Evolutionary conservation across 2,113 vertebrate species (phyloP).

Genomic region (Cryptomyrus ogoouensis): DNA sequence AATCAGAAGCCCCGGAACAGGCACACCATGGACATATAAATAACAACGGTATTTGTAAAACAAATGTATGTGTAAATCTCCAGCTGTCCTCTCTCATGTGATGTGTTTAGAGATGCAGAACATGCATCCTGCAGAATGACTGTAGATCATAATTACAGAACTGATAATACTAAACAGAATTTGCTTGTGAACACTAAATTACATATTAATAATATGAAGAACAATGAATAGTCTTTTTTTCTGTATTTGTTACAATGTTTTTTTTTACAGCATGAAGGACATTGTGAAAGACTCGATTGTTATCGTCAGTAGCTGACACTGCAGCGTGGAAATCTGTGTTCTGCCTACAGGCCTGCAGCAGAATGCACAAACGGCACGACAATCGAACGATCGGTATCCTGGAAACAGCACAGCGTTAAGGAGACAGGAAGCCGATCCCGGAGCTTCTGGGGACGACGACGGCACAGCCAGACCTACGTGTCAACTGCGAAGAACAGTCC

Average conservation of each 20-base stretch:
- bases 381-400: not conserved
- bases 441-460: not conserved
- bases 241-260: not conserved
- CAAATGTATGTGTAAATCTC: not conserved
- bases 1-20: not conserved
- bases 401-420: not conserved
- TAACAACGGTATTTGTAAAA: not conserved
- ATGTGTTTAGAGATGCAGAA: not conserved
- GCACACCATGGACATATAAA: not conserved
- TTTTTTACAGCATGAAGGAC: not conserved
- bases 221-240: not conserved
- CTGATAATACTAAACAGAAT: not conserved
- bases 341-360: not conserved
- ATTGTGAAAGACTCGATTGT: not conserved
- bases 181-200: not conserved
- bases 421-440: not conserved
- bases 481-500: not conserved
- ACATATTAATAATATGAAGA: not conserved
- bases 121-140: not conserved
- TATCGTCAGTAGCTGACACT: not conserved
- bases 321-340: not conserved
- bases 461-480: not conserved
- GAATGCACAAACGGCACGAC: not conserved
- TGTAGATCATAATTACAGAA: not conserved
- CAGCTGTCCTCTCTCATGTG: not conserved